A percentile compares a stretch with the other conserved stretches of the same genome.
Evolutionary conservation across 2,113 vertebrate genomes (phyloP).

Genomic region (Neotoma lepida): DNA sequence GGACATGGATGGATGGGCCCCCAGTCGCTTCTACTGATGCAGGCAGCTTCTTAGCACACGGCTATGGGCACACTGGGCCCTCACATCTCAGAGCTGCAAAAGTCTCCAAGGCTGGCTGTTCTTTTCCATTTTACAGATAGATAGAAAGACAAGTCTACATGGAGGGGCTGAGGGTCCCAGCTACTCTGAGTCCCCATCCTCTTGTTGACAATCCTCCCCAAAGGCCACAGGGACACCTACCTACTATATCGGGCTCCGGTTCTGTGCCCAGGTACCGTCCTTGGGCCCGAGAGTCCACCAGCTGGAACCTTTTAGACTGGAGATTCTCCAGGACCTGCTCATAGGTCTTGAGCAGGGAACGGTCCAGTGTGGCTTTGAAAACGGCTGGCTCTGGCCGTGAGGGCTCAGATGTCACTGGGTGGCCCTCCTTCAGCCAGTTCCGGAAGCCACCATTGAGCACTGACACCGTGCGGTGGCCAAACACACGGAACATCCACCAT

Average conservation of each 20-base stretch:
- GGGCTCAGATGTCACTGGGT: conserved; percentile 86
- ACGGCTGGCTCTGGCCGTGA: conserved; percentile 78
- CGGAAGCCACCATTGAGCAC: conserved; percentile 94
- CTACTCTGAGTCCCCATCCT: background rate
- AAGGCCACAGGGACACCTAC: conserved; percentile 80
- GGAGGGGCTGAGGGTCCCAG: background rate
- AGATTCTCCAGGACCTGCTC: conserved; percentile 93
- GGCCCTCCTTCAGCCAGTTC: conserved; percentile 91
- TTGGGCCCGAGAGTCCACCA: conserved; percentile 92
- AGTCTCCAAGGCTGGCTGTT: background rate
- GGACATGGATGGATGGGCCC: background rate
- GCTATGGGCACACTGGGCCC: background rate
- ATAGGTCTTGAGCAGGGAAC: conserved; percentile 90
- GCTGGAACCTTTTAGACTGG: conserved; percentile 86
- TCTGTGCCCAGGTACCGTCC: conserved; percentile 91
- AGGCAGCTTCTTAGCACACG: background rate
- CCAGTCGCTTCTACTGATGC: background rate
- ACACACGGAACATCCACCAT: conserved; percentile 98
- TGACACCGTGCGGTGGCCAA: conserved; percentile 92
- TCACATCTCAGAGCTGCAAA: background rate
- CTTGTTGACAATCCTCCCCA: background rate
- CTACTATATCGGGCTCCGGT: conserved; percentile 91
- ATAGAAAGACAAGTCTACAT: background rate
- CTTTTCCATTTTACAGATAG: conserved; percentile 19
- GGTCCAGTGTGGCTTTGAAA: conserved; percentile 87